Conservation (phyloP, 1,140 invertebrate genomes). For the Caenorhabditis remanei region DNA sequence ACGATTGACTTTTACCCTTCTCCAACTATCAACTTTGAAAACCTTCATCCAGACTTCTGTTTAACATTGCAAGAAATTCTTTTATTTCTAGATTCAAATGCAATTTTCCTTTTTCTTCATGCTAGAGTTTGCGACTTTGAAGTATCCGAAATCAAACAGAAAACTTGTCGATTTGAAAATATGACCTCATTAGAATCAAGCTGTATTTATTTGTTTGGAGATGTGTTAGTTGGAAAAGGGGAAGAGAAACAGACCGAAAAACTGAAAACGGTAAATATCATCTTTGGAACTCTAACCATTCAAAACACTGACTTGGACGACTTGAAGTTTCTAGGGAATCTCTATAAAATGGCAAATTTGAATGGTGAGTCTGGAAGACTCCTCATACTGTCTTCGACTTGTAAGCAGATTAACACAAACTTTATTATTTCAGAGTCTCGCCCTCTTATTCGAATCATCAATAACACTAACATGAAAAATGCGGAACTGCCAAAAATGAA, state of each 20-base stretch:
- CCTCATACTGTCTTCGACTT: too few relatives aligned
- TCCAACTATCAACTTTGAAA: neutral
- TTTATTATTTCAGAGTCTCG: neutral
- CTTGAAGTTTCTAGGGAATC: neutral
- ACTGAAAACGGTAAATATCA: neutral
- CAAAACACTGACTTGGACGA: neutral
- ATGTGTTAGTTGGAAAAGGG: neutral
- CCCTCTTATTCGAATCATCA: neutral
- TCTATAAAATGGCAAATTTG: neutral
- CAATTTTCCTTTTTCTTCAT: neutral
- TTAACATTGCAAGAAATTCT: neutral
- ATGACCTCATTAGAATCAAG: neutral
- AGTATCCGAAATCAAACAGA: neutral
- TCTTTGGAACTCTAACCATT: neutral
- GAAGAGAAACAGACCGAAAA: neutral
- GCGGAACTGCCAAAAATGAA: neutral
- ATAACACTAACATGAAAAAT: neutral
- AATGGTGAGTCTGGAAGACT: neutral
- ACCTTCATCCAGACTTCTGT: slow-evolving; percentile 1
- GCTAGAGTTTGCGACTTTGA: neutral
- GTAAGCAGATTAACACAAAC: neutral
- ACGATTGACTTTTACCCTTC: neutral
- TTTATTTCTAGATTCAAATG: neutral
- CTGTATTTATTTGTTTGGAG: neutral
- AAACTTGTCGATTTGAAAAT: neutral